Evolutionary conservation across 2,113 vertebrate species (phyloP).

Genomic region (Ciconia boyciana): DNA sequence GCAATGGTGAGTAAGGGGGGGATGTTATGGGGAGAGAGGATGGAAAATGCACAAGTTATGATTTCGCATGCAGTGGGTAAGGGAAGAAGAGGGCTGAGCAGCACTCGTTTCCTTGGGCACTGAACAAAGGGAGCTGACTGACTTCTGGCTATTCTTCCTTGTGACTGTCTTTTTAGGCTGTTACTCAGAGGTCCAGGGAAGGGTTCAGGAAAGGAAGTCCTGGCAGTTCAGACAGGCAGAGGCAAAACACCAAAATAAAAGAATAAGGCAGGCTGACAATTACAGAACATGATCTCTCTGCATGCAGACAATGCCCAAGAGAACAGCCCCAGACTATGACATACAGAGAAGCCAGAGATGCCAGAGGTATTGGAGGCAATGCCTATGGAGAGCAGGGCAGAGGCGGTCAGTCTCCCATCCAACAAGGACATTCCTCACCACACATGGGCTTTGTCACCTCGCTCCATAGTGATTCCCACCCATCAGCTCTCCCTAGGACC

Average conservation of each 20-base stretch:
- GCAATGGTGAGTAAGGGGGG: neutral
- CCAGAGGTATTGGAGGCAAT: constrained; percentile 23
- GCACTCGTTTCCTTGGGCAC: neutral
- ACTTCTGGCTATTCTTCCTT: neutral
- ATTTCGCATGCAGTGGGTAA: constrained; percentile 31
- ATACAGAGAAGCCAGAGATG: constrained; percentile 72
- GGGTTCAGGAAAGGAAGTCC: constrained; percentile 56
- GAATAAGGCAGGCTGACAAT: constrained; percentile 46
- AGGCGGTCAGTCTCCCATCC: constrained; percentile 9
- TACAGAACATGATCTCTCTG: constrained; percentile 37
- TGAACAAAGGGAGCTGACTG: neutral
- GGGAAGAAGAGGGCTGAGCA: constrained; percentile 43
- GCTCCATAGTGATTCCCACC: neutral
- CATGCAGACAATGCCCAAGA: constrained; percentile 73
- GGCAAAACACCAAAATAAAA: constrained; percentile 46
- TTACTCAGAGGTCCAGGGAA: constrained; percentile 11
- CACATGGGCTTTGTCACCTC: neutral
- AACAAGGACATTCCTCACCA: neutral
- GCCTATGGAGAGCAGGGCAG: constrained; percentile 46
- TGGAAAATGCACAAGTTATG: constrained; percentile 26
- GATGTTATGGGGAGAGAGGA: constrained; percentile 5
- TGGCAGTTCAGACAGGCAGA: constrained; percentile 56
- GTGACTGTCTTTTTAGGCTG: constrained; percentile 1
- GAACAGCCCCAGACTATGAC: constrained; percentile 72
- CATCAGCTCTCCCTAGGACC: neutral